Evolutionary conservation across 2,888 invertebrate species (phyloP), one percentile per base, ranked within the genome.

Genomic region (Eulithis testata): DNA sequence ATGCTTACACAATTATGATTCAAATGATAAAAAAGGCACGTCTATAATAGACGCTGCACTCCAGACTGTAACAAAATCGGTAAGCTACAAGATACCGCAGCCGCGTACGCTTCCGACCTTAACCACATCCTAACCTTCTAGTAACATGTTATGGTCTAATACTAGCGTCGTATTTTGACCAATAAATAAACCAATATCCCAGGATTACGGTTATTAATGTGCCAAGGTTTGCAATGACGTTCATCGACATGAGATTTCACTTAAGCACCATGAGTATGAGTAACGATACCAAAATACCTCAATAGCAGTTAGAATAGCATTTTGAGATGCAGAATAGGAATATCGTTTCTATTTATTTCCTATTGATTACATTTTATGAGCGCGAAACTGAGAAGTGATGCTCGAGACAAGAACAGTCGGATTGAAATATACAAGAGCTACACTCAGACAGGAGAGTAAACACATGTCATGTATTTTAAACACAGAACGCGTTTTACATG

Each of bases 211-310:
- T 21, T 58, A 60, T 63, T 47, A 67, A 55, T 47, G 66, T 72
- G 72, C 66, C 69, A 69, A 72, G 71, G 71, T 56, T 44, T 21
- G 43, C 49, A 55, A 57, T 72, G 71, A 72, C 71, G 71, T 56
- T 54, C 44, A 63, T 62, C 66, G 60, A 49, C 58, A 64, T 58
- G 55, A 59, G 50, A 66, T 55, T 55, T 63, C 43, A 59, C 60
- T 58, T 54, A 66, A 63, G 50, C 37, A 51, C 55, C 5, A 55
- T 66, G 69, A 69, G 66, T 66, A 55, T 66, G 69, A 69, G 66
- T 66, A 66, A 66, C 53, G 58, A 11, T 63, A 60, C 63, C 50
- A 51, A 66, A 69, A 63, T 63, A 55, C 36, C 43, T 11, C 40
- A 8, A 45, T 12, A 57, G 11, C 57, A 50, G 9, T 21, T 7